A percentile compares a stretch with the other conserved stretches of the same genome.
These are phyloP conservation scores for Cirrhinus molitorella DNA, from an alignment of 2,797 vertebrate genomes.

Conservation along the genomic window DNA sequence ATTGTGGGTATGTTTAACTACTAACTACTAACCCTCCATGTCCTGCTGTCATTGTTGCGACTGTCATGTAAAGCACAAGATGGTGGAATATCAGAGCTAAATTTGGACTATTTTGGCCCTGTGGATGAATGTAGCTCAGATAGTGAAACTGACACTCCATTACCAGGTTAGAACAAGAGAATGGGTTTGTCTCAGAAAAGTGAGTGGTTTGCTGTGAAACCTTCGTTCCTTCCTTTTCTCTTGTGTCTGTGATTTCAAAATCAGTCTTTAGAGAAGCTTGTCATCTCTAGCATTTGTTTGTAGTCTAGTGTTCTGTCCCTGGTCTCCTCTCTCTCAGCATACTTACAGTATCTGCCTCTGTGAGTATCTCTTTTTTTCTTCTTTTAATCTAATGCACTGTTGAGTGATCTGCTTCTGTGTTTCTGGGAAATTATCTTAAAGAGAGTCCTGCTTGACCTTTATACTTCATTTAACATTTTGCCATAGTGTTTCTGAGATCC, in stretches of 20 bases:
- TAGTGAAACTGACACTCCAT: constrained; percentile 84
- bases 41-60: constrained; percentile 83
- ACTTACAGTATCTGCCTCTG: constrained; percentile 38
- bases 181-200: constrained; percentile 50
- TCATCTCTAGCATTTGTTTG: constrained; percentile 28
- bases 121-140: constrained; percentile 89
- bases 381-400: constrained; percentile 9
- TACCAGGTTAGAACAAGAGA: constrained; percentile 89
- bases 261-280: constrained; percentile 17
- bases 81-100: constrained; percentile 84
- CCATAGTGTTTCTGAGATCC: background rate
- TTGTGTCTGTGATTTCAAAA: constrained; percentile 22
- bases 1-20: background rate
- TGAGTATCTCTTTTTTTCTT: constrained; percentile 57
- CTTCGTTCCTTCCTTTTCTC: background rate
- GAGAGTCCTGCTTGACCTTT: background rate
- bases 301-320: constrained; percentile 35
- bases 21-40: constrained; percentile 73
- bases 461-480: background rate
- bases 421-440: background rate
- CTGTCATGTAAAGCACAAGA: constrained; percentile 81
- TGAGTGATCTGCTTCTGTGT: background rate
- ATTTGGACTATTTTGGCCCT: constrained; percentile 95
- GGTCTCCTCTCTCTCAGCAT: constrained; percentile 40
- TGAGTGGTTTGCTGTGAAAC: constrained; percentile 20